phyloP scores from a whole-genome alignment of 2,797 vertebrate species.

The Chromis chromis region DNA sequence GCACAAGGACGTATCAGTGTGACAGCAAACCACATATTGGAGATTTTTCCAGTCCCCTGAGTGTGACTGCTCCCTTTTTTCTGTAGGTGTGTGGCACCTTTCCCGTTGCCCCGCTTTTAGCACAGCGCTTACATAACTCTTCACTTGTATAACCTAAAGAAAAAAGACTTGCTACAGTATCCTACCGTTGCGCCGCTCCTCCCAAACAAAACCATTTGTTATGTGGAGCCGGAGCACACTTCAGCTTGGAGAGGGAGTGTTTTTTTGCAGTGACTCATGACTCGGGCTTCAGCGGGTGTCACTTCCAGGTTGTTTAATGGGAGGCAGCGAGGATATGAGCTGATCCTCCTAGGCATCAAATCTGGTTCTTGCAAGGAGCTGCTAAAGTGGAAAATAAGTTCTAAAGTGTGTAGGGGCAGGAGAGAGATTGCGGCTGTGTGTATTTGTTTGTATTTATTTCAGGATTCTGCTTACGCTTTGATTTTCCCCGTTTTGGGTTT shows the following conservation, averaged over 20 bases:
- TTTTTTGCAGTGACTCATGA: constrained; percentile 50
- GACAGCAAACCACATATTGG: too few species aligned
- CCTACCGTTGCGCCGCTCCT: constrained; percentile 18
- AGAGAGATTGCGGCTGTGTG: constrained; percentile 18
- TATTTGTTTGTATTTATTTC: constrained; percentile 71
- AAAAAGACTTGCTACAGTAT: constrained; percentile 23
- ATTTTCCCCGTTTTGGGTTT: constrained; percentile 66
- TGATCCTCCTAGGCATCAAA: constrained; percentile 44
- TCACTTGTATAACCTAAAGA: constrained; percentile 41
- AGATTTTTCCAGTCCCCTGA: background rate
- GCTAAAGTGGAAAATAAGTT: constrained; percentile 60
- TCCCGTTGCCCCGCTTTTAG: constrained; percentile 34
- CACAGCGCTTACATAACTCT: constrained; percentile 34
- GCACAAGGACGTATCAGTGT: background rate
- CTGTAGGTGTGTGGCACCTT: constrained; percentile 16
- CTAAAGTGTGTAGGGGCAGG: background rate
- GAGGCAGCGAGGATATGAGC: background rate
- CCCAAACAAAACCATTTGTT: constrained; percentile 52
- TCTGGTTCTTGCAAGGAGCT: constrained; percentile 35
- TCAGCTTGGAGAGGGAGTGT: constrained; percentile 14
- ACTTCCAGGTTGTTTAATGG: constrained; percentile 67
- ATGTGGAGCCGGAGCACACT: constrained; percentile 8
- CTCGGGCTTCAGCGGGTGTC: constrained; percentile 38
- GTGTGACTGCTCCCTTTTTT: constrained; percentile 19
- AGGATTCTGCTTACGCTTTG: constrained; percentile 75